Base-by-base conservation (phyloP, 2,797 vertebrate species). In the Peromyscus attwateri region DNA sequence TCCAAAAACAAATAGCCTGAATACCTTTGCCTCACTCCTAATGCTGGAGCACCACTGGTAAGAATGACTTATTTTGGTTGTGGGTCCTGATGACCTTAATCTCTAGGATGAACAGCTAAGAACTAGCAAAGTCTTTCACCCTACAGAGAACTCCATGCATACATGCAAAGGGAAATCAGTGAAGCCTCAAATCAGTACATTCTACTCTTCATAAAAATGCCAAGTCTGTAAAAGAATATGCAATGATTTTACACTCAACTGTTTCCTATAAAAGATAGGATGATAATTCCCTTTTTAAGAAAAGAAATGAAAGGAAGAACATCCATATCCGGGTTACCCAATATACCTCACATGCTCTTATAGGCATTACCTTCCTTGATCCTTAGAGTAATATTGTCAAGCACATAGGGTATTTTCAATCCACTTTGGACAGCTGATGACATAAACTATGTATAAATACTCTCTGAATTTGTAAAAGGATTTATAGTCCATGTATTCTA, bases 141-240 rank as follows among this genome's bases (percentile, higher is more conserved):
- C 0, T 3, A 31, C 27, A 73, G 25, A 76, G 75, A 85, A 91
- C 19, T 49, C 60, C 89, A 79, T 31, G 75, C 17, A 81, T 0
- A 3, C 10, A 60, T 25, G 27, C 55, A 37, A 2, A n/a, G 4
- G n/a, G 37, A 94, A 40, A 7, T 2, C 23, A 34, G 2, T 40
- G 55, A 96, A 82, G 89, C 77, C 31, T 77, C 70, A 94, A 60
- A 49, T 87, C 43, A 80, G 6, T 27, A 46, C 34, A 27, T 87
- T n/a, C 21, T 13, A 29, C 6, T 96, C 49, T 64, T 94, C 34
- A 55, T 75, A 66, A 95, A 95, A 91, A 83, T 70, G 16, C 34
- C n/a, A 94, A 70, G 64, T 91, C 60, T 40, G 8, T 75, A 84
- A 7, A 85, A 92, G 68, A 79, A 77, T 80, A 52, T 52, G 1